These are phyloP conservation scores for Archaeoteleia sp. DNA, from an alignment of 2,888 invertebrate genomes.

Conservation along the genomic window DNA sequence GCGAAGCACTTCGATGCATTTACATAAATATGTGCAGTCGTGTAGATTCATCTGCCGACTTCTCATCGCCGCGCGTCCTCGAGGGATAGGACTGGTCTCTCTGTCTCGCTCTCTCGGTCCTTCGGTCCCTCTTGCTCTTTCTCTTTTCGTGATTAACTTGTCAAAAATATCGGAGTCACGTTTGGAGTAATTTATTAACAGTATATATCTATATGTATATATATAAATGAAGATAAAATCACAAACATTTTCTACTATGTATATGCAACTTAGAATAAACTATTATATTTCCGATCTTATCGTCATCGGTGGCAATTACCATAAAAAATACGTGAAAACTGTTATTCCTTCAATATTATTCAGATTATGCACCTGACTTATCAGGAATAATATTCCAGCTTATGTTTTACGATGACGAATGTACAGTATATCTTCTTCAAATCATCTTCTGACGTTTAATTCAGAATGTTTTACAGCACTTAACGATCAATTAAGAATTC, in stretches of 20 bases:
- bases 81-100: slow-evolving; percentile 57
- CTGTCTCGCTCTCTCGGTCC: slow-evolving; percentile 6
- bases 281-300: slow-evolving; percentile 17
- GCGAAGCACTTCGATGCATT: slow-evolving; percentile 54
- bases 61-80: slow-evolving; percentile 34
- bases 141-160: slow-evolving; percentile 69
- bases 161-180: slow-evolving; percentile 72
- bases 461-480: slow-evolving; percentile 43
- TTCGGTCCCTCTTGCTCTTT: slow-evolving; percentile 7
- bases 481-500: slow-evolving; percentile 46
- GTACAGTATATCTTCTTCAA: background rate
- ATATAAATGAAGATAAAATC: background rate
- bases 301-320: slow-evolving; percentile 14
- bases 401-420: slow-evolving; percentile 20
- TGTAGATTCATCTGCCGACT: slow-evolving; percentile 65
- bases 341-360: slow-evolving; percentile 26
- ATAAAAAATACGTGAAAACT: slow-evolving; percentile 21
- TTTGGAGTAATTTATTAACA: slow-evolving; percentile 69
- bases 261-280: slow-evolving; percentile 15
- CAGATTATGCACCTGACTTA: slow-evolving; percentile 20
- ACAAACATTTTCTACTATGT: background rate
- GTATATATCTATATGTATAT: slow-evolving; percentile 21
- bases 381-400: slow-evolving; percentile 26
- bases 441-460: slow-evolving; percentile 23
- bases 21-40: slow-evolving; percentile 69